Evolutionary conservation across 2,888 invertebrate genomes (phyloP).

Genomic region (Standfussiana lucernea): DNA sequence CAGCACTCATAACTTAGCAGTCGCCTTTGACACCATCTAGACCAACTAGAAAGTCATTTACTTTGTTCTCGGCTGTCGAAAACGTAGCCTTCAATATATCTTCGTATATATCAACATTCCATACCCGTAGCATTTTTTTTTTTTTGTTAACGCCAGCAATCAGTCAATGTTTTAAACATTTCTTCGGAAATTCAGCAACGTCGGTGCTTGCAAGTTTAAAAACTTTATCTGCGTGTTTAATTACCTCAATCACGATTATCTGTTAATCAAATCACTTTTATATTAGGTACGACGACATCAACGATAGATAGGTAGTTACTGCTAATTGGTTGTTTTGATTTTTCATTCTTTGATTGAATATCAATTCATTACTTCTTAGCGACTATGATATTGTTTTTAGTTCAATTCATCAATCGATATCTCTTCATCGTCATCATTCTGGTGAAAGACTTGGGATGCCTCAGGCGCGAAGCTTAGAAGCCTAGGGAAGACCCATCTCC

Average conservation of each 20-base stretch:
- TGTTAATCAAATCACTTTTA: neutral
- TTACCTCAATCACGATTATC: conserved; percentile 27
- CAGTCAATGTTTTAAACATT: neutral
- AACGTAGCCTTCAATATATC: neutral
- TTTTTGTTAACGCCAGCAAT: neutral
- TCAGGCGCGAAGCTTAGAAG: neutral
- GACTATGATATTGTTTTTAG: too few relatives aligned
- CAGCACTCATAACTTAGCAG: neutral
- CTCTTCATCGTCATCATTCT: neutral
- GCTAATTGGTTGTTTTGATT: conserved; percentile 10
- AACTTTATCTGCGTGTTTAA: conserved; percentile 13
- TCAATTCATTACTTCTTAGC: neutral
- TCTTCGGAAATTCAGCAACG: neutral
- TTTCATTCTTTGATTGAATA: conserved; percentile 4
- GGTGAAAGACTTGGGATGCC: neutral
- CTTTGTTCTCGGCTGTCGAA: neutral
- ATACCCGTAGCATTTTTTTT: neutral
- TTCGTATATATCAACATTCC: conserved; percentile 20
- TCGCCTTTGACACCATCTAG: neutral
- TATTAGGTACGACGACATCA: neutral
- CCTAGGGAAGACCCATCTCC: neutral
- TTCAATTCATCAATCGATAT: neutral
- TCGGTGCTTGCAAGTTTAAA: conserved; percentile 4
- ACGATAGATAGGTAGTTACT: neutral
- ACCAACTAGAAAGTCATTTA: neutral